phyloP scores from a whole-genome alignment of 2,888 invertebrate species.

The Xylota sylvarum region DNA sequence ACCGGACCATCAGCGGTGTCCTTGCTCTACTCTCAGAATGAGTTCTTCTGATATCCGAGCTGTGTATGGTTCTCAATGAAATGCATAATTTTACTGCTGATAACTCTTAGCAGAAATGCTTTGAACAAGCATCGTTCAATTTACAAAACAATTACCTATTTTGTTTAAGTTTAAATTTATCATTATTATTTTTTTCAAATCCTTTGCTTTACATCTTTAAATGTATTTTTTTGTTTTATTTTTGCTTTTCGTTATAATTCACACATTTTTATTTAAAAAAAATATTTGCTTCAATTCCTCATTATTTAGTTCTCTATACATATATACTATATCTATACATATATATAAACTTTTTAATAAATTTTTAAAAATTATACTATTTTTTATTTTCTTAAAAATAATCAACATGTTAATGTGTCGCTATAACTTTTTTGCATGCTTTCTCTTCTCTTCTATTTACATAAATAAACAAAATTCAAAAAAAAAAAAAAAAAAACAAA shows the following conservation, averaged over 20 bases:
- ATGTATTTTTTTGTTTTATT: too few species aligned
- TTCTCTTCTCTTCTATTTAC: constrained; percentile 80
- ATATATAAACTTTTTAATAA: constrained; percentile 75
- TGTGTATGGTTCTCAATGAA: too few species aligned
- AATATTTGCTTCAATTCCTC: constrained; percentile 5
- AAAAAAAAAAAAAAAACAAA: constrained; percentile 74
- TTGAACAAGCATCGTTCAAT: too few species aligned
- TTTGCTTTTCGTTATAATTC: background rate
- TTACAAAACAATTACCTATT: too few species aligned
- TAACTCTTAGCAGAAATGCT: too few species aligned
- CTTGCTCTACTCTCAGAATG: too few species aligned
- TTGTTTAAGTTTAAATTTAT: background rate
- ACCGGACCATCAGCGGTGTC: too few species aligned
- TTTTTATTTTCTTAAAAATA: constrained; percentile 65
- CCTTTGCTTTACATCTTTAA: background rate
- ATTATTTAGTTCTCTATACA: constrained; percentile 12
- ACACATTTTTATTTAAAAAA: background rate
- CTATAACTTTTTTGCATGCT: constrained; percentile 81
- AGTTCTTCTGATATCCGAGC: too few species aligned
- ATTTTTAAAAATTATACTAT: constrained; percentile 65
- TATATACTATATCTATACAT: constrained; percentile 2
- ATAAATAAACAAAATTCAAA: constrained; percentile 77
- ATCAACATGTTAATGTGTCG: constrained; percentile 81
- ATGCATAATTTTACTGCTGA: too few species aligned
- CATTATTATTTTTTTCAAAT: background rate